Evolutionary conservation across 2,113 vertebrate species (phyloP).

Genomic region (Marmota flaviventris): DNA sequence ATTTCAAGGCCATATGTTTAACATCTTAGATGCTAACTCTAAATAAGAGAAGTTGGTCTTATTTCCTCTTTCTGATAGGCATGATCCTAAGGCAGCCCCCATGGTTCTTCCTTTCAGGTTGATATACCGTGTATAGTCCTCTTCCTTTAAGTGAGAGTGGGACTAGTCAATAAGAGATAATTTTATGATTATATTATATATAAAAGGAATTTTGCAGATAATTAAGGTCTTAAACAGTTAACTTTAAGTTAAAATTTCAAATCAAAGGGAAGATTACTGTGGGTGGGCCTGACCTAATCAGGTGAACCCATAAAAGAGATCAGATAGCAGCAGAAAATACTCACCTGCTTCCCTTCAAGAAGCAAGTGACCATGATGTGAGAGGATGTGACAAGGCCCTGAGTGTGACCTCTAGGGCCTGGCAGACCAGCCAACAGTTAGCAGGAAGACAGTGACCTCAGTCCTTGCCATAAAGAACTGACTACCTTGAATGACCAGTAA

Average conservation of each 20-base stretch:
- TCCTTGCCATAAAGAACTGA: not conserved
- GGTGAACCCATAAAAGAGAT: too few species aligned
- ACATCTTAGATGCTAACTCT: not conserved
- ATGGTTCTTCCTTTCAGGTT: not conserved
- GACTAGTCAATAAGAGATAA: not conserved
- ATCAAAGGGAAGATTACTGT: too few species aligned
- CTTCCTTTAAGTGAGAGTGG: too few species aligned
- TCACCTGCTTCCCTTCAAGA: not conserved
- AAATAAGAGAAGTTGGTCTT: not conserved
- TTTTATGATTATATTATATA: not conserved
- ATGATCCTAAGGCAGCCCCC: not conserved
- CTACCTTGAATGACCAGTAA: too few species aligned
- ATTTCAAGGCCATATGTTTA: not conserved
- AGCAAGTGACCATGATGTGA: not conserved
- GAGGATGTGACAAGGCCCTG: too few species aligned
- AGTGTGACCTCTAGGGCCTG: too few species aligned
- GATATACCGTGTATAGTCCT: not conserved
- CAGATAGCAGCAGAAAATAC: too few species aligned
- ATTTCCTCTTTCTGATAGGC: not conserved
- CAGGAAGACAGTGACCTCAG: too few species aligned
- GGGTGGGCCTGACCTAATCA: too few species aligned
- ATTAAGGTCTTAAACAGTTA: not conserved
- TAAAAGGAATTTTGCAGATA: not conserved
- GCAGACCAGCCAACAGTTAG: not conserved
- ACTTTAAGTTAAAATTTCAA: too few species aligned